These are phyloP conservation scores for Rotaria sp. DNA, from an alignment of 2,888 invertebrate genomes.

Conservation along the genomic window DNA sequence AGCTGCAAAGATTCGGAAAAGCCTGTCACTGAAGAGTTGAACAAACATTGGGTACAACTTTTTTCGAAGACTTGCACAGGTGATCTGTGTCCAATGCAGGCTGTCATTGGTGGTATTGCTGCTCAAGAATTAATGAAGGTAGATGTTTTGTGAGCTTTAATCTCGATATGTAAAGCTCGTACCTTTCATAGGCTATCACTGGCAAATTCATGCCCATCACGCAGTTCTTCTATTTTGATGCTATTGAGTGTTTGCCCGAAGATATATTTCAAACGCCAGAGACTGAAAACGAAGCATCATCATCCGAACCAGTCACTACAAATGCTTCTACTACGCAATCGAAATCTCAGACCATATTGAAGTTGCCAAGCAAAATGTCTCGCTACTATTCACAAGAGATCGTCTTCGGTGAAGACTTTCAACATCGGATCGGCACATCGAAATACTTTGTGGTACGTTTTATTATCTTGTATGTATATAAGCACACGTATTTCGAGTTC, in stretches of 20 bases:
- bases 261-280: constrained; percentile 46
- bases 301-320: too few relatives aligned
- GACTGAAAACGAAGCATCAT: not conserved
- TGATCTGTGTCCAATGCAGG: constrained; percentile 73
- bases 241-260: constrained; percentile 79
- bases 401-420: constrained; percentile 83
- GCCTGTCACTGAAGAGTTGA: constrained; percentile 58
- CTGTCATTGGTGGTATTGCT: constrained; percentile 86
- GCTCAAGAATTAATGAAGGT: constrained; percentile 97
- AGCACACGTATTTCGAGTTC: not conserved
- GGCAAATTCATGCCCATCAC: constrained; percentile 86
- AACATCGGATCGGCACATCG: constrained; percentile 70
- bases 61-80: constrained; percentile 67
- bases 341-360: not conserved
- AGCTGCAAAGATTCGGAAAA: constrained; percentile 45
- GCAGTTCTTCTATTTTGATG: constrained; percentile 91
- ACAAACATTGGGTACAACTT: constrained; percentile 64
- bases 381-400: constrained; percentile 77
- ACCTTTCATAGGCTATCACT: constrained; percentile 48
- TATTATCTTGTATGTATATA: too few relatives aligned
- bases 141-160: too few relatives aligned
- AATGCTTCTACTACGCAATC: too few relatives aligned
- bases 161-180: too few relatives aligned
- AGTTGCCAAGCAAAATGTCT: not conserved
- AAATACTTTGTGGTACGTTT: constrained; percentile 55